Conservation (phyloP, 2,888 invertebrate genomes). For the Heliothis peltigera region DNA sequence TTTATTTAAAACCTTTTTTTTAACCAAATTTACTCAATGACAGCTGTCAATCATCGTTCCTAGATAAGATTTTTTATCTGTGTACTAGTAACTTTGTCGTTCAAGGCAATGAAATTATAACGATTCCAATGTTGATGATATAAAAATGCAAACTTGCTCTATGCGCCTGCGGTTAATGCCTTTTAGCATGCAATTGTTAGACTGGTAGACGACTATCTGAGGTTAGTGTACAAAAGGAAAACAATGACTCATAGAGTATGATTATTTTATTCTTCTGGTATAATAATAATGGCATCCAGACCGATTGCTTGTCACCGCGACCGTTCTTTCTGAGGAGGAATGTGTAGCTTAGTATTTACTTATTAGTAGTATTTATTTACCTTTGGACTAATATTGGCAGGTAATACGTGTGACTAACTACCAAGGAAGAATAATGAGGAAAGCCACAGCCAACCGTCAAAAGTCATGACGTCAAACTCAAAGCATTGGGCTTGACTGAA, state of each 20-base stretch:
- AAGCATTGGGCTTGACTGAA: neutral
- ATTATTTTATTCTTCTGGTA: too few relatives aligned
- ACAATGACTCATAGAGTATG: neutral
- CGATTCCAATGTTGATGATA: constrained; percentile 8
- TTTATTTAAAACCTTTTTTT: too few relatives aligned
- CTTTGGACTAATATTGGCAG: neutral
- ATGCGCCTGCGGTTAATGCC: neutral
- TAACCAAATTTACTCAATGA: neutral
- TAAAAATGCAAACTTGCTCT: constrained; percentile 17
- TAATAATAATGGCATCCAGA: too few relatives aligned
- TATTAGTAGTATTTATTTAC: too few relatives aligned
- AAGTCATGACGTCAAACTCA: neutral
- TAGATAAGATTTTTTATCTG: constrained; percentile 1
- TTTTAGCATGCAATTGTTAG: constrained; percentile 17
- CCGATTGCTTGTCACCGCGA: too few relatives aligned
- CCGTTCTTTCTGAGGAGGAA: too few relatives aligned
- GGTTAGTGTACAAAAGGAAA: neutral
- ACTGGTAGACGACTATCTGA: constrained; percentile 5
- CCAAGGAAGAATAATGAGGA: neutral
- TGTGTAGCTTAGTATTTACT: too few relatives aligned
- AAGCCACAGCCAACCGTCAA: neutral
- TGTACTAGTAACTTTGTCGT: constrained; percentile 2
- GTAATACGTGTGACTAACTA: neutral
- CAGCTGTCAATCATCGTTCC: constrained; percentile 9
- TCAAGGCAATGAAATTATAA: constrained; percentile 14